Conservation (phyloP, 2,888 invertebrate species). For the Helobdella robusta region DNA sequence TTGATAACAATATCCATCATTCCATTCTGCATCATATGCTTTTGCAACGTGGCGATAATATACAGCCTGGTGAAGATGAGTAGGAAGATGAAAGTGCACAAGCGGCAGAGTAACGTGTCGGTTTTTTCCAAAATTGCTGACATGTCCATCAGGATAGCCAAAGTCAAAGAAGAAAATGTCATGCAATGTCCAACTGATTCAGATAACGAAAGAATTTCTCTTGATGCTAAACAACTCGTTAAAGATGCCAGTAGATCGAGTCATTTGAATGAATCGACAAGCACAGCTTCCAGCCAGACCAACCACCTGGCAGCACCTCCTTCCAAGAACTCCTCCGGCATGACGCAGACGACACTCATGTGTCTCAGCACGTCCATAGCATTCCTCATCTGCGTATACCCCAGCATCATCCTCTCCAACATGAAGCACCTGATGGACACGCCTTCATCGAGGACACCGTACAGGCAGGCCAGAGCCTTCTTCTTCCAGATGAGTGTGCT, state of each 20-base stretch:
- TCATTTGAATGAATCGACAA: background rate
- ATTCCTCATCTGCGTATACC: constrained; percentile 33
- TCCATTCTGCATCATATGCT: constrained; percentile 30
- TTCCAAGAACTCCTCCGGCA: background rate
- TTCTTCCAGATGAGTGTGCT: constrained; percentile 32
- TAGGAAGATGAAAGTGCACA: background rate
- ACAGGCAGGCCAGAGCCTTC: constrained; percentile 30
- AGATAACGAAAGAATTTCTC: background rate
- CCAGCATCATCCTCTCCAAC: constrained; percentile 31
- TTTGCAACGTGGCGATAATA: constrained; percentile 32
- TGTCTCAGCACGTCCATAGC: constrained; percentile 33
- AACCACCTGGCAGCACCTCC: background rate
- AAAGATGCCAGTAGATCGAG: too few relatives aligned
- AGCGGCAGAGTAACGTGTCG: background rate
- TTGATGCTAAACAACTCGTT: too few relatives aligned
- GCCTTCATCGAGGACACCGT: constrained; percentile 23
- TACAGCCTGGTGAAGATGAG: constrained; percentile 20
- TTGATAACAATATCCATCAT: constrained; percentile 27
- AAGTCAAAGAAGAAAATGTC: too few relatives aligned
- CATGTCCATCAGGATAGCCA: too few relatives aligned
- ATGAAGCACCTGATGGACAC: too few relatives aligned
- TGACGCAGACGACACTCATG: constrained; percentile 34
- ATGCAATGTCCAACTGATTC: background rate
- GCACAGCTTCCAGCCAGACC: background rate
- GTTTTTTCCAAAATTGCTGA: background rate